Evolutionary conservation across 1,140 invertebrate species (phyloP), one percentile per base, ranked within the genome.

Genomic region (Vanessa tameamea): DNA sequence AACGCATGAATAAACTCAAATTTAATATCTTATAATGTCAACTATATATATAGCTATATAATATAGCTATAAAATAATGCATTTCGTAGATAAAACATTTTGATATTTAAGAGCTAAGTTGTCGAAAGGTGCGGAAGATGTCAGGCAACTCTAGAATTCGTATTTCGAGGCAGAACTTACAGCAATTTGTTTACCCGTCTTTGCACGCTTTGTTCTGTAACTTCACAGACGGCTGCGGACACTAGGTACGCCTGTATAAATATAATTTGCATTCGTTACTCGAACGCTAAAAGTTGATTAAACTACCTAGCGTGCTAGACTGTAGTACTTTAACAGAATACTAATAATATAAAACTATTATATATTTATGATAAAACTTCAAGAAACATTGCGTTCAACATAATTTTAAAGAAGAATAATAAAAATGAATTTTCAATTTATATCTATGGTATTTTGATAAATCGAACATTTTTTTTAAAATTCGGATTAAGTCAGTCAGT

Each of bases 231-330:
- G 43, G 65, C 55, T 67, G 65, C 64, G 71, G 71, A 73, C 70
- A 72, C 71, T 51, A 67, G 64, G 47, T 61, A 50, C 55, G 47
- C 65, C 53, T 73, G 63, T 61, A 63, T 73, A 73, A 73, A 73
- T 73, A 73, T 73, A 73, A 72, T 73, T 73, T 73, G 71, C 71
- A 73, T 73, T 66, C 65, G 65, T 73, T 73, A 65, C 20, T 50
- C 57, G 26, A 67, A 67, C 64, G 43, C 47, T 43, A 26, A 59
- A 73, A 73, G 47, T 72, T 72, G 55, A 67, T 72, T 66, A 72
- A 50, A 48, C 31, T 65, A 43, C 57, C 57, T 61, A 61, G 47
- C 12, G 16, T 63, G 47, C 55, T 50, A 55, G 16, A 43, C 16
- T 43, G 43, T 69, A 6, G 37, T n/a, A 23, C 59, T 61, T 48